Evolutionary conservation across 2,888 invertebrate genomes (phyloP), one percentile per base, ranked within the genome.

Genomic region (Zygogramma bicolorata): DNA sequence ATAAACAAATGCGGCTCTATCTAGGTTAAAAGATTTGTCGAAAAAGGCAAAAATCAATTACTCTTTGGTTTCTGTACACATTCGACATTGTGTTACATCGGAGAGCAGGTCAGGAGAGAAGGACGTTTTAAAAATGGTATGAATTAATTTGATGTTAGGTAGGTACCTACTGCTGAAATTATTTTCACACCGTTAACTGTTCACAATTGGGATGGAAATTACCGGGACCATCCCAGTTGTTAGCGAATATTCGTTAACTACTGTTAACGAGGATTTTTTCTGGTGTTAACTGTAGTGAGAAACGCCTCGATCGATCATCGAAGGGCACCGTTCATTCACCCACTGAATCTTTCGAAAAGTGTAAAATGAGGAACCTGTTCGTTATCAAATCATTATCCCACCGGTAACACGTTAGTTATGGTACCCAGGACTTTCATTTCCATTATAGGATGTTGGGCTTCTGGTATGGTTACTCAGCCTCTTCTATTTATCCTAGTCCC

Each of bases 21-120:
- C 66, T 76, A 68, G 76, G 76, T 76, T 76, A 76, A 74, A 72
- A 70, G 66, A 59, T 72, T 65, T 42, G 67, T 70, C 74, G 63
- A 76, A 76, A 72, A 76, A 72, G 76, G 76, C 66, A 68, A 76
- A 74, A 74, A 74, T 68, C 76, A 68, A 72, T 74, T 74, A 74
- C 62, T 71, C 67, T 71, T 71, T 70, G 29, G 63, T 15, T 29
- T 63, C 46, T 46, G 63, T 63, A 63, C 46, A 63, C 63, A 46
- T 63, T 63, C 63, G 63, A 63, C 63, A 46, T 63, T 63, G 63
- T 63, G 46, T 46, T 46, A 15, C 40, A 5, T 22, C 5, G 18
- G 42, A 42, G 42, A 42, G 38, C 62, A 62, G 46, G 63, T 63
- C 46, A 46, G 4, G 46, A 29, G 18, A 63, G 63, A 63, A 63